Evolutionary conservation across 2,888 invertebrate genomes (phyloP), one percentile per base, ranked within the genome.

Genomic region (Tortrix viridana): DNA sequence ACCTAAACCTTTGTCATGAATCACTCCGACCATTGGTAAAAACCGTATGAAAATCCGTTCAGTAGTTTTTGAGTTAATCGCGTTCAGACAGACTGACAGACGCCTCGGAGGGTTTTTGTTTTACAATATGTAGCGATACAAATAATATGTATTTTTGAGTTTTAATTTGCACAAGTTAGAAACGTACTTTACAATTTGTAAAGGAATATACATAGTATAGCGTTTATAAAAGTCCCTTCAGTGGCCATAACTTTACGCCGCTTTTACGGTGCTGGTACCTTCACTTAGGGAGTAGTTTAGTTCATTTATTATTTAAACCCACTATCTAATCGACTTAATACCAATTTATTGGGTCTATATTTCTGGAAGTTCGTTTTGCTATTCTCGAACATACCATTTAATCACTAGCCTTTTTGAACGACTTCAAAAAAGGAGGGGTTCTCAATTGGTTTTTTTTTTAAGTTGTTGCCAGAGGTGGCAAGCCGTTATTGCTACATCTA

Each of bases 251-350:
- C 44, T 62, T 50, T 38, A 23, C n/a, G n/a, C n/a, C n/a, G n/a
- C n/a, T n/a, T 52, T 58, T 47, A 57, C 63, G 56, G 46, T 41
- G 44, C 41, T 9, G 23, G 50, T 47, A 14, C 41, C 47, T 46
- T 41, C 6, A 41, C 41, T 41, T 41, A 41, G 41, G 52, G 57
- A 57, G 19, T 56, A 38, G 41, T 16, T 16, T 52, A 47, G 47
- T 63, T 57, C 57, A 63, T 63, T 63, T 57, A 63, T 63, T 52
- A 57, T 63, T 63, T 38, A 63, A 38, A 20, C 52, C 57, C 50
- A 19, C 56, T 62, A 62, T 62, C 50, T 63, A 57, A 57, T 63
- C 57, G 63, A 26, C 52, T 52, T 52, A 23, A 53, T 53, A 26
- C 22, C 57, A 47, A 49, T 62, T 62, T 43, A 54, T 62, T 57